Percentiles rank a stretch among this genome's conserved stretches.
These are phyloP conservation scores for Latrodectus geometricus DNA, from an alignment of 1,140 invertebrate species.

Conservation along the genomic window DNA sequence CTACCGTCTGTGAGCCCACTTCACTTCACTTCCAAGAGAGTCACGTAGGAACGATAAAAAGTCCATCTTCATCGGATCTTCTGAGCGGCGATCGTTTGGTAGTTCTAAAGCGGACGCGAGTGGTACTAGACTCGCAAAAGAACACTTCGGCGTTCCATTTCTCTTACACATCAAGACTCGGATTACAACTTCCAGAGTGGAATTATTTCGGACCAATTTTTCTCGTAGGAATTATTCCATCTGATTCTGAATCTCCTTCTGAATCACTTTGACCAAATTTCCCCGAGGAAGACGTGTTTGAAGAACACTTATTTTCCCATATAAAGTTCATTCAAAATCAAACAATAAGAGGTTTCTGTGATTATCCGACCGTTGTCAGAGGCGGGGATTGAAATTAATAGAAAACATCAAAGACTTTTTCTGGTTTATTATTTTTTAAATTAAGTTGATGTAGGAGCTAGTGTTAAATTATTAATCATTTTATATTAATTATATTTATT, in stretches of 20 bases:
- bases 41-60: not conserved
- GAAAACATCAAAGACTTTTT: too few relatives aligned
- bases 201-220: not conserved
- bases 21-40: not conserved
- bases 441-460: too few relatives aligned
- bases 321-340: too few relatives aligned
- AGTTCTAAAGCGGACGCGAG: not conserved
- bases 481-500: too few relatives aligned
- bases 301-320: too few relatives aligned
- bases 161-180: not conserved
- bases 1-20: not conserved
- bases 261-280: too few relatives aligned
- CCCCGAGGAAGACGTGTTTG: too few relatives aligned
- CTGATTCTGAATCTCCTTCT: not conserved
- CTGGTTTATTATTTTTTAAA: too few relatives aligned
- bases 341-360: too few relatives aligned
- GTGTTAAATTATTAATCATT: too few relatives aligned
- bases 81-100: not conserved
- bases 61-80: not conserved
- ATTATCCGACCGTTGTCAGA: too few relatives aligned
- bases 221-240: not conserved
- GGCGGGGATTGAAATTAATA: too few relatives aligned
- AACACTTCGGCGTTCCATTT: not conserved
- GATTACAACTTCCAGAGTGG: not conserved
- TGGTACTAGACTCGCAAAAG: not conserved